A percentile compares a stretch with the other conserved stretches of the same genome.
phyloP scores from a whole-genome alignment of 2,797 vertebrate species.

The Lagocephalus sceleratus region DNA sequence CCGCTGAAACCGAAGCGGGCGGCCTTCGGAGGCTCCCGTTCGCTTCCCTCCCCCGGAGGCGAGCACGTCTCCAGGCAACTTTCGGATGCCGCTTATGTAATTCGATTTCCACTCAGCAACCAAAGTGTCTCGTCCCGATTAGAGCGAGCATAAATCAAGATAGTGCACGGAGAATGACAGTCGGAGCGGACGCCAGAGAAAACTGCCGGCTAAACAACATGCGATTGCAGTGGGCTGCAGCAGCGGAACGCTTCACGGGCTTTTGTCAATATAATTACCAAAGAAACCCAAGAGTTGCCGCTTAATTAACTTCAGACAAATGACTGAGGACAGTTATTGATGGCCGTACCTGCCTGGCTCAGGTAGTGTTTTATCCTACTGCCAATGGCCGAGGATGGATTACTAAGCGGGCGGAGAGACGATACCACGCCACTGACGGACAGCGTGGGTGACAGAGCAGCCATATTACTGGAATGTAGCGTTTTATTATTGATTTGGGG shows the following conservation, averaged over 20 bases:
- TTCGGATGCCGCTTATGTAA: neutral
- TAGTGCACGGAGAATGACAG: neutral
- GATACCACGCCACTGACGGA: neutral
- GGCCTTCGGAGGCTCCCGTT: no score
- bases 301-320: constrained; percentile 43
- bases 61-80: neutral
- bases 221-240: constrained; percentile 10
- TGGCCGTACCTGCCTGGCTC: constrained; percentile 11
- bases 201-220: neutral
- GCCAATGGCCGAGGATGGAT: constrained; percentile 1
- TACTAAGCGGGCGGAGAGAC: neutral
- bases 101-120: constrained; percentile 2
- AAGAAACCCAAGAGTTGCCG: constrained; percentile 25
- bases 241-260: constrained; percentile 4
- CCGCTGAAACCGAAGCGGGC: no score
- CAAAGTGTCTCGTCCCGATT: neutral
- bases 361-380: constrained; percentile 5
- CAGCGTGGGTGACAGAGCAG: no score
- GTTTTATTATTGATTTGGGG: no score
- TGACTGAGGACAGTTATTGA: constrained; percentile 21
- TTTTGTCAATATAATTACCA: constrained; percentile 17
- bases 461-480: no score
- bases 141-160: neutral
- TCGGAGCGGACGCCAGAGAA: neutral
- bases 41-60: no score